Evolutionary conservation across 2,797 vertebrate genomes (phyloP).

Genomic region (Molossus molossus): DNA sequence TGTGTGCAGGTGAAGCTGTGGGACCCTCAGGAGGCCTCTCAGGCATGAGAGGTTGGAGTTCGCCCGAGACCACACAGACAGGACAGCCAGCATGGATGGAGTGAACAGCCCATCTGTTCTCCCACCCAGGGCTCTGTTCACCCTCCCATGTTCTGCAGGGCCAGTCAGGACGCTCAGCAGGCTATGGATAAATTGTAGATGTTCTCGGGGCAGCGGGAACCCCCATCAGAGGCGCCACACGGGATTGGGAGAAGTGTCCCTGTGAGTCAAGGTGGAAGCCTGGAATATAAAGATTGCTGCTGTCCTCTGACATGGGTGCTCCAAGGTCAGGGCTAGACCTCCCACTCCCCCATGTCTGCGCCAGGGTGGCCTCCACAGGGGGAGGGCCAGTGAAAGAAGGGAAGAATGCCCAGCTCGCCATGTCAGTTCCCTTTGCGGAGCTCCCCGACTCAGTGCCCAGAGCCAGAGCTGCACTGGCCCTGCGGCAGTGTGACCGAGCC

Average conservation of each 20-base stretch:
- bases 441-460: too few relatives aligned
- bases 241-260: background rate
- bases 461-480: background rate
- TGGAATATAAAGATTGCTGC: background rate
- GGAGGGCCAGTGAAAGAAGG: background rate
- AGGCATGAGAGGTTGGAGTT: background rate
- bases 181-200: background rate
- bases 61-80: background rate
- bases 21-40: background rate
- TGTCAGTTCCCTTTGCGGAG: background rate
- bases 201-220: background rate
- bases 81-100: background rate
- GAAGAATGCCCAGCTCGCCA: background rate
- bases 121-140: background rate
- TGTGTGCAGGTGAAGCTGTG: background rate
- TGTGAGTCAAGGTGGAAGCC: background rate
- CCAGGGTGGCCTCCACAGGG: background rate
- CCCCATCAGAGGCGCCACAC: background rate
- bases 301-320: background rate
- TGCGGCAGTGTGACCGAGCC: background rate
- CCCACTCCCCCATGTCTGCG: background rate
- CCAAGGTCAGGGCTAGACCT: background rate
- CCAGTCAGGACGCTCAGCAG: background rate
- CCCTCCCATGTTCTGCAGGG: background rate
- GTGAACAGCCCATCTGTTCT: background rate